Conservation (phyloP, 2,797 vertebrate species). For the Onychomys leucogaster region DNA sequence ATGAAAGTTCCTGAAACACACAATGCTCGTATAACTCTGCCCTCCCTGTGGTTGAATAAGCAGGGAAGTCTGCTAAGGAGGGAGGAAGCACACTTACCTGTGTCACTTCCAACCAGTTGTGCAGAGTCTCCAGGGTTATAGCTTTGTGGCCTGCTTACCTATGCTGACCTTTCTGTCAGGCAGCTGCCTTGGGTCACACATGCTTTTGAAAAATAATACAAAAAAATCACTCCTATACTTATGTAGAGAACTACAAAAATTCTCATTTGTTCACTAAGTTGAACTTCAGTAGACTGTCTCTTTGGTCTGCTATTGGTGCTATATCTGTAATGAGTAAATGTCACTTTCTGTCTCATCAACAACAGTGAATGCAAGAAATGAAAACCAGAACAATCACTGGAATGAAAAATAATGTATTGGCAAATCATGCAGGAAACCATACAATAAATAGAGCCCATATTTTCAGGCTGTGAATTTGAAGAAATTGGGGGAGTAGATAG, state of each 20-base stretch:
- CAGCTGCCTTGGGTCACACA: neutral
- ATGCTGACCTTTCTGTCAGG: neutral
- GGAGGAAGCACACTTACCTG: neutral
- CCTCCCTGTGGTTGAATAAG: neutral
- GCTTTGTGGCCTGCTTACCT: neutral
- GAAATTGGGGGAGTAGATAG: neutral
- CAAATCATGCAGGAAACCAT: neutral
- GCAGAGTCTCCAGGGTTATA: neutral
- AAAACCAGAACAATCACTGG: neutral
- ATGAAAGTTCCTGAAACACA: neutral
- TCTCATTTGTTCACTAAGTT: neutral
- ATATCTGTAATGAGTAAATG: neutral
- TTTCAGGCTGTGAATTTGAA: neutral
- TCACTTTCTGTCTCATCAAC: no score
- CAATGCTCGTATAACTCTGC: no score
- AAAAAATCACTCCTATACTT: neutral
- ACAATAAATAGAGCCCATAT: neutral
- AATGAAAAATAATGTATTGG: neutral
- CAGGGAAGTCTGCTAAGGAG: neutral
- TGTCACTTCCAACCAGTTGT: neutral
- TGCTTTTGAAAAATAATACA: neutral
- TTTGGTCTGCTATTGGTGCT: neutral
- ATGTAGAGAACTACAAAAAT: neutral
- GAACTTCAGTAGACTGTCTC: no score
- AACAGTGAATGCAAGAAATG: neutral